Conservation (phyloP, 1,140 invertebrate genomes). For the Trypoxylus dichotomus region DNA sequence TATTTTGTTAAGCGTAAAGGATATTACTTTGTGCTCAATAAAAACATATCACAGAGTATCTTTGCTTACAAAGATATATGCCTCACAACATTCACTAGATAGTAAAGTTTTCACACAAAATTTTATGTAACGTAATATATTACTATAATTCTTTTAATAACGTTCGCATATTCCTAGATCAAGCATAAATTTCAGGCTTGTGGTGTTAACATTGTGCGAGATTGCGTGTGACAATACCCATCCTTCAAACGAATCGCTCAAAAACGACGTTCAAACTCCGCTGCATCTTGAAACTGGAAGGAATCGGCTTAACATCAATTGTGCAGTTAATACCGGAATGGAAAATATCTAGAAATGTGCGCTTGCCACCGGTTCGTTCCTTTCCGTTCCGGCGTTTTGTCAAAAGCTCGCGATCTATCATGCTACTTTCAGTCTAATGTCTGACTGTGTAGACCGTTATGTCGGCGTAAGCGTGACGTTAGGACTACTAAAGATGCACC, state of each 20-base stretch:
- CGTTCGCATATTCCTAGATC: no score
- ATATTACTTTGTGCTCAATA: no score
- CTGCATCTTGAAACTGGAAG: slow-evolving; percentile 31
- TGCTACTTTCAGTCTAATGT: slow-evolving; percentile 1
- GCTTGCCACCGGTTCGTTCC: not conserved
- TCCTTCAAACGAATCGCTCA: not conserved
- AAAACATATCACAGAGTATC: no score
- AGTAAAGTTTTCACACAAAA: no score
- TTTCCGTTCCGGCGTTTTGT: not conserved
- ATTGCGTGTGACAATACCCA: not conserved
- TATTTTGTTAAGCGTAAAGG: no score
- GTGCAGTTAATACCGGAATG: slow-evolving; percentile 36
- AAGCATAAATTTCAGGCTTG: no score
- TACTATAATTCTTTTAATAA: no score
- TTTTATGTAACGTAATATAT: no score
- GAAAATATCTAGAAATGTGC: slow-evolving; percentile 5
- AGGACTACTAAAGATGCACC: slow-evolving; percentile 32
- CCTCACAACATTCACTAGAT: no score
- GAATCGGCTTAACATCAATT: slow-evolving; percentile 40
- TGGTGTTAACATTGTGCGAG: not conserved
- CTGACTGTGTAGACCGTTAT: not conserved
- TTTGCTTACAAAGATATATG: no score
- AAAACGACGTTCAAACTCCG: not conserved
- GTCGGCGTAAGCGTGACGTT: slow-evolving; percentile 12
- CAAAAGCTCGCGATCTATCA: slow-evolving; percentile 6